Conservation (phyloP, 2,888 invertebrate genomes). For the Aquatica leii region DNA sequence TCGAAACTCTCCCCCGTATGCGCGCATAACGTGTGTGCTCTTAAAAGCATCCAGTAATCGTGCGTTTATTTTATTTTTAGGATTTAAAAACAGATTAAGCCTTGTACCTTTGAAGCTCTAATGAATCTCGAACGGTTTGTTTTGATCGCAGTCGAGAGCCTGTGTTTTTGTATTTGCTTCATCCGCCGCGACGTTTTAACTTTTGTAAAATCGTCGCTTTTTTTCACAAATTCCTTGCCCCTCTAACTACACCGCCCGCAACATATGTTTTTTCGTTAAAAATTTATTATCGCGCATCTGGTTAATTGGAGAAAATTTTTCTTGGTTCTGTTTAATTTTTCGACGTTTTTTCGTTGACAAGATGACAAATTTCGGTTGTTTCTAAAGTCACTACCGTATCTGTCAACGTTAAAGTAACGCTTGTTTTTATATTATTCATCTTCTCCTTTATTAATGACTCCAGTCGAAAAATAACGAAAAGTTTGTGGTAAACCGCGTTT, state of each 20-base stretch:
- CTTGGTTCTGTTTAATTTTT: conserved; percentile 7
- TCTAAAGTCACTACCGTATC: conserved; percentile 48
- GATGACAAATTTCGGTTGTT: conserved; percentile 50
- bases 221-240: too few relatives aligned
- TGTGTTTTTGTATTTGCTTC: conserved; percentile 19
- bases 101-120: conserved; percentile 25
- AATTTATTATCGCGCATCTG: conserved; percentile 29
- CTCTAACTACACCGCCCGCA: conserved; percentile 4
- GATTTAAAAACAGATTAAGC: too few relatives aligned
- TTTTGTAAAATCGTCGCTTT: background rate
- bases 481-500: conserved; percentile 8
- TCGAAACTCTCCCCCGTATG: too few relatives aligned
- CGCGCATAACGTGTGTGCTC: too few relatives aligned
- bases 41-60: background rate
- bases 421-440: conserved; percentile 42
- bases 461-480: conserved; percentile 15
- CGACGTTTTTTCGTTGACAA: conserved; percentile 38
- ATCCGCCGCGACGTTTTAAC: conserved; percentile 5
- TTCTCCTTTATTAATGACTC: conserved; percentile 40
- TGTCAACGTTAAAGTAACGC: conserved; percentile 40
- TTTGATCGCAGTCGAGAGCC: conserved; percentile 23
- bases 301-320: conserved; percentile 18
- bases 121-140: conserved; percentile 32
- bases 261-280: conserved; percentile 17
- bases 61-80: conserved; percentile 10